Base-by-base conservation (phyloP, 2,888 invertebrate genomes). In the Hirtodrosophila duncani region DNA sequence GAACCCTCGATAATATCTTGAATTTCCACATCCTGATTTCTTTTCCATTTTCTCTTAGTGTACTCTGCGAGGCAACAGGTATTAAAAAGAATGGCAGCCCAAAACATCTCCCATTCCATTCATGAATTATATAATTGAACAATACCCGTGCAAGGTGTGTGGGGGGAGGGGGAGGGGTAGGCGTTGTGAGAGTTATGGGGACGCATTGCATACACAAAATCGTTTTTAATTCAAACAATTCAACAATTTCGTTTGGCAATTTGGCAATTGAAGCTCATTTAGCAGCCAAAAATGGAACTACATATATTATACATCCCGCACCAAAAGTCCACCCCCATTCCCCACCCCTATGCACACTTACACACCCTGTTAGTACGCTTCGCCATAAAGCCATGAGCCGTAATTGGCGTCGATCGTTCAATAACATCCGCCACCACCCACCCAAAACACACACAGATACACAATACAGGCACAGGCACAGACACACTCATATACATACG, bases 231-330 rank as follows among this genome's bases (percentile, higher is more conserved):
- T 37, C 45, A 50, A 50, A 52, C 38, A 38, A 65, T 56, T 59
- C 50, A 65, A 62, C 48, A 62, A 58, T 42, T 64, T 46, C 31
- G 43, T 42, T 37, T 60, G 36, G 64, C 51, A 53, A 63, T 72
- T 63, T 26, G 74, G 70, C 72, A 72, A 72, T 72, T 72, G 75
- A 72, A 42, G 53, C 69, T 63, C 67, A 72, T 72, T 72, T 64
- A 67, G 59, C 63, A 17, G 16, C 72, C 64, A 58, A 75, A 72
- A 69, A 71, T 69, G 75, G 61, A 65, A 68, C 29, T 39, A 41
- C 20, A 43, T 42, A 46, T 49, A 33, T 45, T 53, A 24, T 44
- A 30, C 21, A 44, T 27, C 17, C 45, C 20, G 13, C 44, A 26
- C 16, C 11, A 31, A 6, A 3, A 26, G 7, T 13, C 7, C 45